Conservation (phyloP, 2,888 invertebrate species). For the Apamea crenata region DNA sequence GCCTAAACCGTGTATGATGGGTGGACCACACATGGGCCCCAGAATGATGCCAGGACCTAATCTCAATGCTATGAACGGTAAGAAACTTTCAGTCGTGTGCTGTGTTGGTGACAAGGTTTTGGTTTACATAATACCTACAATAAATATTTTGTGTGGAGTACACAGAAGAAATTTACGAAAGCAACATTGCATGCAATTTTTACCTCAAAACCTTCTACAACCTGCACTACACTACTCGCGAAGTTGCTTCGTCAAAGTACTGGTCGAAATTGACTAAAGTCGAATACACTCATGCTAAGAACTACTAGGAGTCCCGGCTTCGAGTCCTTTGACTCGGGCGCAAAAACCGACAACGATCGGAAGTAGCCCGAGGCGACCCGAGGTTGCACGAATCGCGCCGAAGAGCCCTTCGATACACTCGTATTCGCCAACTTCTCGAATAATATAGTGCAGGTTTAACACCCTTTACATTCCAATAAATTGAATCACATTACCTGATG, state of each 20-base stretch:
- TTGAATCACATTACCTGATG: not conserved
- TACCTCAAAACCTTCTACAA: not conserved
- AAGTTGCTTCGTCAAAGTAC: too few species aligned
- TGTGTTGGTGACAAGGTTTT: slow-evolving; percentile 37
- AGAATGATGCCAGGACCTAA: slow-evolving; percentile 89
- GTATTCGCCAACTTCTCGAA: not conserved
- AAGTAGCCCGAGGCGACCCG: too few species aligned
- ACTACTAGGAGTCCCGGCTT: too few species aligned
- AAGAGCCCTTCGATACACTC: too few species aligned
- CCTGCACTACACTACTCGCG: too few species aligned
- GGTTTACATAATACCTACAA: not conserved
- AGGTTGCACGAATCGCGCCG: too few species aligned
- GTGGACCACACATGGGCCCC: slow-evolving; percentile 88
- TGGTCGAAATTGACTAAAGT: too few species aligned
- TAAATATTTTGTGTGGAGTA: slow-evolving; percentile 9
- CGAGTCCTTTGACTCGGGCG: too few species aligned
- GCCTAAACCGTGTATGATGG: slow-evolving; percentile 89
- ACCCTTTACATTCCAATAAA: not conserved
- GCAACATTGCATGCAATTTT: not conserved
- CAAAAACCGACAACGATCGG: too few species aligned
- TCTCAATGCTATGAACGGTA: slow-evolving; percentile 89
- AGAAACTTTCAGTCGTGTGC: slow-evolving; percentile 58
- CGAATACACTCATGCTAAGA: too few species aligned
- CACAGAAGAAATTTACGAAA: not conserved
- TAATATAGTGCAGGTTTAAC: not conserved